Evolutionary conservation across 2,113 vertebrate genomes (phyloP).

Genomic region (Pimephales promelas): DNA sequence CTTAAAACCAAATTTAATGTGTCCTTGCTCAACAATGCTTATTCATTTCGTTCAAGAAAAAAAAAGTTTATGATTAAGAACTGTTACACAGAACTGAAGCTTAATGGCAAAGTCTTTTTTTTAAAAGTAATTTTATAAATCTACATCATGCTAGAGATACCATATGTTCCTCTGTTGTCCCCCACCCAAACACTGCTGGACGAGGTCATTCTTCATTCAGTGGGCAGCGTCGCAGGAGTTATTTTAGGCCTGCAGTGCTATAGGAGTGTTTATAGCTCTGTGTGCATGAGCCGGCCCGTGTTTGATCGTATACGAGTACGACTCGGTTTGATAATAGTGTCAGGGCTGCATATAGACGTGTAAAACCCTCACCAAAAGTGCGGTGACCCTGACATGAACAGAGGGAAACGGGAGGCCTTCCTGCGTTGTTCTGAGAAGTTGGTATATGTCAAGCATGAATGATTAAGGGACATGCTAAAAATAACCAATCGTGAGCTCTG

Average conservation of each 20-base stretch:
- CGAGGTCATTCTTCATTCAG: constrained; percentile 62
- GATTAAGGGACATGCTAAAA: constrained; percentile 70
- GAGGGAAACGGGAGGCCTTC: background rate
- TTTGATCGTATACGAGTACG: background rate
- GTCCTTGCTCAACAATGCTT: no score
- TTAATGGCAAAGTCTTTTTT: no score
- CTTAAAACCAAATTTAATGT: no score
- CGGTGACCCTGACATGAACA: background rate
- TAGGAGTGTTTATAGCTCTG: background rate
- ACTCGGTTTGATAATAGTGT: background rate
- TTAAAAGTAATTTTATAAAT: background rate
- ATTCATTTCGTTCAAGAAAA: no score
- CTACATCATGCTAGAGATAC: background rate
- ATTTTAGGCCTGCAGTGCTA: constrained; percentile 65
- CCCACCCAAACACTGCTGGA: constrained; percentile 38
- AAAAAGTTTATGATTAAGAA: no score
- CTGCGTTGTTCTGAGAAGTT: constrained; percentile 38
- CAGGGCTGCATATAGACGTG: background rate
- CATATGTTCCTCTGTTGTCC: background rate
- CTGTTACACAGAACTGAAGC: no score
- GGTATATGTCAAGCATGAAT: constrained; percentile 63
- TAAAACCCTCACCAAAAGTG: background rate
- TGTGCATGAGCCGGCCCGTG: background rate
- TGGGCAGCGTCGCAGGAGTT: constrained; percentile 62
- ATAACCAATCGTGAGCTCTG: constrained; percentile 63